Evolutionary conservation across 2,113 vertebrate species (phyloP), one percentile per base, ranked within the genome.

Genomic region (Burhinus bistriatus): DNA sequence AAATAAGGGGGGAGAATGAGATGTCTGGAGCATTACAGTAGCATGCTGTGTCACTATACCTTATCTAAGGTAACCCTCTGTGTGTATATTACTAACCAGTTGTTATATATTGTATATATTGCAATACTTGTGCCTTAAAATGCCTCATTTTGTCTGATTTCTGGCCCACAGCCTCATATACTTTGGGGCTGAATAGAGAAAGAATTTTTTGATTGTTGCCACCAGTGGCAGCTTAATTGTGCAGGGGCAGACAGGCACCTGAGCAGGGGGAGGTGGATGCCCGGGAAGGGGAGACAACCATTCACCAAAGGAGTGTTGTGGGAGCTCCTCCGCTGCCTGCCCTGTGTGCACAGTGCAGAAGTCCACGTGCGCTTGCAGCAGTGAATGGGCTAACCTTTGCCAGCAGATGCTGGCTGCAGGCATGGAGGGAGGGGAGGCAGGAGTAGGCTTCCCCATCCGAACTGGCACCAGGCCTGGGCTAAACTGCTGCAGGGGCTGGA

Each of bases 1-100:
- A 65, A 79, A 40, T 44, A 26, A 91, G 36, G 13, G 17, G 51
- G 18, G 23, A 78, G 26, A 45, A 49, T 27, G 73, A 62, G 55
- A 40, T 45, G 45, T 20, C 12, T 0, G 2, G 34, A 71, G 38
- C 6, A 4, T 59, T 40, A 65, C 0, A 0, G 38, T 44, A 65
- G 18, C 1, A 0, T 47, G 32, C 77, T 61, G 62, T 70, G 29
- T 65, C 59, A 17, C 1, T 51, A 1, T 15, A 49, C 25, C 34
- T 40, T 29, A 4, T 9, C 54, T 58, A 49, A 76, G 38, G 17
- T 40, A 64, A 42, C 40, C 21, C 51, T 52, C 25, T 70, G 27
- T 23, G 23, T 38, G 23, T 25, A 7, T 13, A 25, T 49, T n/a
- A 47, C 29, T 42, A 59, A 45, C 15, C 14, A 17, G 21, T 44